Evolutionary conservation across 53 echinoderm and acorn worm genomes (phyloP).

Genomic region (Apostichopus leukothele): DNA sequence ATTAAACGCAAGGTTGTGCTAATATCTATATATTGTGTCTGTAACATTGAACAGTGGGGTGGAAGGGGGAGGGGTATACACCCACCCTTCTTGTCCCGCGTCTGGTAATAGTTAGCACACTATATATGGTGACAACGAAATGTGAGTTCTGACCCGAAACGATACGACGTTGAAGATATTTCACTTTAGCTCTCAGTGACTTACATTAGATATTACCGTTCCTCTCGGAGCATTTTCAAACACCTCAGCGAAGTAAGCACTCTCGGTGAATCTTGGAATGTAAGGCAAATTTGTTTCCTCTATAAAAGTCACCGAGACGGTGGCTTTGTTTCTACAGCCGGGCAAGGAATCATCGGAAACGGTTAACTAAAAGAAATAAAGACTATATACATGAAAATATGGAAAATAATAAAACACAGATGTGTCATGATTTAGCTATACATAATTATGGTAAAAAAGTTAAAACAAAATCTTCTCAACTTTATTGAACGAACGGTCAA

Average conservation of each 20-base stretch:
- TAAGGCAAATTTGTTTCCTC: background rate
- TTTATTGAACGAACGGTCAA: no score
- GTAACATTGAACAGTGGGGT: no score
- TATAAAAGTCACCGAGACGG: conserved; percentile 8
- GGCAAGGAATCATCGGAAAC: conserved; percentile 1
- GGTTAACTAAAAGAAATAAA: background rate
- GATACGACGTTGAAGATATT: no score
- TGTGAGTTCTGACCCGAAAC: no score
- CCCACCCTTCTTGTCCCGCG: no score
- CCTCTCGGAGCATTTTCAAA: conserved; percentile 3
- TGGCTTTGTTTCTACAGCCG: background rate
- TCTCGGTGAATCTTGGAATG: conserved; percentile 1
- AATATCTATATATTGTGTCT: no score
- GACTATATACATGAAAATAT: background rate
- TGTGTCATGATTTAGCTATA: no score
- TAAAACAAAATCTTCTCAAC: no score
- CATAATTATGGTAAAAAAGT: background rate
- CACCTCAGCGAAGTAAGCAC: background rate
- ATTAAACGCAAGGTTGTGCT: no score
- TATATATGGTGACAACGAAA: no score
- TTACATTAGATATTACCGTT: conserved; percentile 11
- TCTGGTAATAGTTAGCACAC: no score
- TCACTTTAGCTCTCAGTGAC: background rate
- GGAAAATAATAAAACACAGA: background rate
- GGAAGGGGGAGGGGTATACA: no score